Evolutionary conservation across 2,113 vertebrate genomes (phyloP).

Genomic region (Sphyrna mokarran): DNA sequence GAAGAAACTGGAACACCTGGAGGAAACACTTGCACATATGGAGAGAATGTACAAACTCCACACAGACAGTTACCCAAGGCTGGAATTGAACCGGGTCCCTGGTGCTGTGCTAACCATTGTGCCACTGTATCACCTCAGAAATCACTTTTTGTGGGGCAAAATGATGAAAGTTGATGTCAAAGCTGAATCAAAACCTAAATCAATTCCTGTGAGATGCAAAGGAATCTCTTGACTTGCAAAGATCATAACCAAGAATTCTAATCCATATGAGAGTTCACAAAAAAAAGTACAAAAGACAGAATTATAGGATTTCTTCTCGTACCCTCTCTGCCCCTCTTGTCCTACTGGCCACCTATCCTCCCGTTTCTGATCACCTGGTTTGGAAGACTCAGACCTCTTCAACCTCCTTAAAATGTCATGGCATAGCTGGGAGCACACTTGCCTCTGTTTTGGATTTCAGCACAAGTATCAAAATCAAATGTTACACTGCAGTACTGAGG

Average conservation of each 20-base stretch:
- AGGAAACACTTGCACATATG: too few species aligned
- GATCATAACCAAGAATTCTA: neutral
- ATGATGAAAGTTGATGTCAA: neutral
- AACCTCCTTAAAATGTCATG: constrained; percentile 43
- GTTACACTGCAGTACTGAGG: neutral
- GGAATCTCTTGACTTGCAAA: neutral
- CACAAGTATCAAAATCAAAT: neutral
- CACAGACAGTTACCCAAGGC: too few species aligned
- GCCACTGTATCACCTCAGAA: too few species aligned
- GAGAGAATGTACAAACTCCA: too few species aligned
- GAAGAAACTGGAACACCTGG: too few species aligned
- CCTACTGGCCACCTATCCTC: constrained; percentile 82
- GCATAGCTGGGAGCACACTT: neutral
- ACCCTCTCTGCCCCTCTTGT: constrained; percentile 34
- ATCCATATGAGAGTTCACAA: neutral
- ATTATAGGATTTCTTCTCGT: neutral
- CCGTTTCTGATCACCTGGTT: constrained; percentile 76
- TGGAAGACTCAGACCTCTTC: constrained; percentile 69
- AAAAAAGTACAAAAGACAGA: neutral
- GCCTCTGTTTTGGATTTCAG: too few species aligned
- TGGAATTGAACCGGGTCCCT: too few species aligned
- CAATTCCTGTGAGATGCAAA: neutral
- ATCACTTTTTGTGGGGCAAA: too few species aligned
- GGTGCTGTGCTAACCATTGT: too few species aligned
- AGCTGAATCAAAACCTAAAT: neutral